A percentile compares a stretch with the other conserved stretches of the same genome.
phyloP scores from a whole-genome alignment of 1,140 invertebrate species.

The Uloborus diversus region DNA sequence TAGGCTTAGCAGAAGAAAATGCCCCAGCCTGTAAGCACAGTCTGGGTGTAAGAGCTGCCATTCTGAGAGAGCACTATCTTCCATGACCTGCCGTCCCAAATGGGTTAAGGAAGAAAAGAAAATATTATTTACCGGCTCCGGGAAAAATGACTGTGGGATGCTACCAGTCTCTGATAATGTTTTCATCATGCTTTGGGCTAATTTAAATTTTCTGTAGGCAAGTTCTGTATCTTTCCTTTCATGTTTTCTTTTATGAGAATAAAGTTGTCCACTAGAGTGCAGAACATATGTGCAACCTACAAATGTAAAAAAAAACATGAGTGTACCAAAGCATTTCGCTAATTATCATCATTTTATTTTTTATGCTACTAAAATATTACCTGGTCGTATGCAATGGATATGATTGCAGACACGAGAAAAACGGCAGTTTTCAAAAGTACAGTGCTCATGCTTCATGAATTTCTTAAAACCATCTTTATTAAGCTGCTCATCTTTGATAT shows the following conservation, averaged over 20 bases:
- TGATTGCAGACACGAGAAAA: conserved; percentile 97
- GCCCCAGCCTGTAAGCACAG: no score
- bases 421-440: conserved; percentile 88
- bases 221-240: conserved; percentile 89
- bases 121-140: conserved; percentile 55
- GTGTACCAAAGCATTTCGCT: no score
- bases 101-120: no score
- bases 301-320: conserved; percentile 56
- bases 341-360: no score
- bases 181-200: conserved; percentile 69
- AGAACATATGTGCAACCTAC: conserved; percentile 90
- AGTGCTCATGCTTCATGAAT: conserved; percentile 96
- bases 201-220: conserved; percentile 81
- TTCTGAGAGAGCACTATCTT: no score
- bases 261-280: conserved; percentile 95
- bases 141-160: conserved; percentile 24
- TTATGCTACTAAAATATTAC: no score
- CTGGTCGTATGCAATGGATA: conserved; percentile 95
- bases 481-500: conserved; percentile 96
- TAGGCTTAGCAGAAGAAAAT: no score
- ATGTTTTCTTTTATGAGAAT: conserved; percentile 97
- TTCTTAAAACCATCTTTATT: conserved; percentile 97
- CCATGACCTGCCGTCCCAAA: no score
- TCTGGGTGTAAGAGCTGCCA: no score
- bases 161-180: conserved; percentile 49